These are phyloP conservation scores for Netelia virgata DNA, from an alignment of 2,888 invertebrate species.

Conservation along the genomic window DNA sequence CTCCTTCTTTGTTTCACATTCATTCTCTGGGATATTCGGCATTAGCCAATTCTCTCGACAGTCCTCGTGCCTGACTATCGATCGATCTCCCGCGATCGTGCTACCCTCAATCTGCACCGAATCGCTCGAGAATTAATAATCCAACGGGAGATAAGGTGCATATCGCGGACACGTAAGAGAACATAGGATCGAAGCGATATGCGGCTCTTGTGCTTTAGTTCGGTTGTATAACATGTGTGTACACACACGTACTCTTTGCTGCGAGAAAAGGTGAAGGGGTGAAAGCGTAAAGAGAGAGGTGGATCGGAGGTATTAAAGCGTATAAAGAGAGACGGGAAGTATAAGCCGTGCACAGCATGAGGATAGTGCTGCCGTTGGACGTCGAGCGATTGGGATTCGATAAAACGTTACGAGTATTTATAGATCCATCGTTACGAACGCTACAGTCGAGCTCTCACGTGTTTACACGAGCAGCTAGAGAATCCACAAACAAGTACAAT, in stretches of 20 bases:
- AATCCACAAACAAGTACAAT: constrained; percentile 3
- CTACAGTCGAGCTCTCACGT: constrained; percentile 13
- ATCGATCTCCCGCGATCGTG: neutral
- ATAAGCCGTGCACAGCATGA: neutral
- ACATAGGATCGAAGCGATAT: constrained; percentile 1
- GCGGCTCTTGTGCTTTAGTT: neutral
- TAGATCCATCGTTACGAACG: constrained; percentile 47
- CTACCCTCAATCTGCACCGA: neutral
- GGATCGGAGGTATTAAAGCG: neutral
- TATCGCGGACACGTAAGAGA: constrained; percentile 10
- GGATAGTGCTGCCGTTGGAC: constrained; percentile 36
- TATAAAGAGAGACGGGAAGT: neutral
- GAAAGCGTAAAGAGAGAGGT: constrained; percentile 19
- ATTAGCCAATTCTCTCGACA: constrained; percentile 1
- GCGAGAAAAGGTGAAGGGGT: constrained; percentile 7
- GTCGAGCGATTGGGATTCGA: constrained; percentile 59
- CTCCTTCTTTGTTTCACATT: constrained; percentile 16
- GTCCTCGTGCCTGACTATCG: neutral
- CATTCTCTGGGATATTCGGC: neutral
- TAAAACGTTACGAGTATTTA: constrained; percentile 60
- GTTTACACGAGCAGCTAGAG: neutral
- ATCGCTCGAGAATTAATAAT: constrained; percentile 55
- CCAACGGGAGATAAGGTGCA: constrained; percentile 40
- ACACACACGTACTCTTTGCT: neutral
- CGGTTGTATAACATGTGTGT: neutral